A percentile compares a stretch with the other conserved stretches of the same genome.
Evolutionary conservation across 2,888 invertebrate genomes (phyloP).

Genomic region (Lasioglossum malachurum): DNA sequence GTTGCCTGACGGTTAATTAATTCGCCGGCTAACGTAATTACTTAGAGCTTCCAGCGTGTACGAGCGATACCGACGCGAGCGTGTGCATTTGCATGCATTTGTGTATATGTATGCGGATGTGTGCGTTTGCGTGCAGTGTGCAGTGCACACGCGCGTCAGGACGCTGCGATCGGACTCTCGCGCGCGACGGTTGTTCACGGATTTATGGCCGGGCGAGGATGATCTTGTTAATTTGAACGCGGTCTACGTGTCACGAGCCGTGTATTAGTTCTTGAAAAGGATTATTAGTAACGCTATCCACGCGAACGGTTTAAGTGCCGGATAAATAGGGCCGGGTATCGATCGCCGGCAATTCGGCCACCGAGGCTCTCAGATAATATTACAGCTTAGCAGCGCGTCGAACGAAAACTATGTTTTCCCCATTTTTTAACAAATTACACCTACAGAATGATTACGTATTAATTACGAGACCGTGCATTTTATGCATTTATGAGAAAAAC

Average conservation of each 20-base stretch:
- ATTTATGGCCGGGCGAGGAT: slow-evolving; percentile 67
- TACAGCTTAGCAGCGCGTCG: not conserved
- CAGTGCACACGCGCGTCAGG: slow-evolving; percentile 4
- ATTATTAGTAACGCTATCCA: slow-evolving; percentile 51
- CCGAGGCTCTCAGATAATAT: not conserved
- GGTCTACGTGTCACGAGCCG: slow-evolving; percentile 34
- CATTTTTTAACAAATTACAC: not conserved
- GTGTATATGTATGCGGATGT: not conserved
- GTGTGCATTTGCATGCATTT: not conserved
- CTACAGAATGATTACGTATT: not conserved
- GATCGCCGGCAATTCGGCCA: not conserved
- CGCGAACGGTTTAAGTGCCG: slow-evolving; percentile 24
- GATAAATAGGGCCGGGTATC: not conserved
- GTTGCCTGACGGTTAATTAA: slow-evolving; percentile 79
- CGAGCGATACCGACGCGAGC: slow-evolving; percentile 17
- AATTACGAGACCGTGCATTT: not conserved
- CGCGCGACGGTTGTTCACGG: slow-evolving; percentile 60
- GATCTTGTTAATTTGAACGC: slow-evolving; percentile 68
- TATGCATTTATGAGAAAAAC: not conserved
- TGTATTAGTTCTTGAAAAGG: slow-evolving; percentile 44
- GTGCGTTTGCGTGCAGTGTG: slow-evolving; percentile 13
- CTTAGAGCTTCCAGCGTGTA: slow-evolving; percentile 63
- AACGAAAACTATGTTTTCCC: not conserved
- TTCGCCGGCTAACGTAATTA: slow-evolving; percentile 81
- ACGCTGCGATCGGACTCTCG: slow-evolving; percentile 34